Conservation (phyloP, 1,140 invertebrate species). For the Octopus bimaculoides region DNA sequence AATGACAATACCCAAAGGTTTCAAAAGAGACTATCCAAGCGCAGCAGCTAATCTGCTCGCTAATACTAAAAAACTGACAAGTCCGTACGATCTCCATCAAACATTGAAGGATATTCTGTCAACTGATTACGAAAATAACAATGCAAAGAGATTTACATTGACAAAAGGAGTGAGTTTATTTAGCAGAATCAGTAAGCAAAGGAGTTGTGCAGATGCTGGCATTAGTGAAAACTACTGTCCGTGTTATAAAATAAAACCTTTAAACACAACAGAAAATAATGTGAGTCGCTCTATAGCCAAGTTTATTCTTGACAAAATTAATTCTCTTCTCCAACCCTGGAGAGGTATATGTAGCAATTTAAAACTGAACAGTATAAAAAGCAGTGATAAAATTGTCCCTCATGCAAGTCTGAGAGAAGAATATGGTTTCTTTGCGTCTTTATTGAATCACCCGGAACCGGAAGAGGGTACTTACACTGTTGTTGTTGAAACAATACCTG, state of each 20-base stretch:
- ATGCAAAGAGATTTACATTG: not conserved
- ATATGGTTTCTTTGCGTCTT: not conserved
- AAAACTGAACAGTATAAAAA: not conserved
- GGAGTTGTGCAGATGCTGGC: slow-evolving; percentile 6
- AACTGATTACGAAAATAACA: not conserved
- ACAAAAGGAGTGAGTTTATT: slow-evolving; percentile 13
- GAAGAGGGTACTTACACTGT: not conserved
- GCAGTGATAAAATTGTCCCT: not conserved
- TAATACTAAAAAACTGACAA: slow-evolving; percentile 16
- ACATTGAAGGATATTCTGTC: slow-evolving; percentile 13
- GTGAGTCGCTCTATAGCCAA: not conserved
- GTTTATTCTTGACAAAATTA: not conserved
- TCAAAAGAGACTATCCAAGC: slow-evolving; percentile 3
- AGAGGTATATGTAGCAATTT: not conserved
- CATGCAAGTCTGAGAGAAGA: not conserved
- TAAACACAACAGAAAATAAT: not conserved
- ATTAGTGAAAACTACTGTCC: slow-evolving; percentile 10
- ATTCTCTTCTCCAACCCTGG: not conserved
- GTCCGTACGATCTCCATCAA: slow-evolving; percentile 12
- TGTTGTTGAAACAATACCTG: not conserved
- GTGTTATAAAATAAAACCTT: not conserved
- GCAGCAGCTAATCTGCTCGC: slow-evolving; percentile 2
- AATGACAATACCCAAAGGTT: slow-evolving; percentile 16
- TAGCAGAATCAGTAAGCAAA: not conserved
- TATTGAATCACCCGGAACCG: not conserved